Evolutionary conservation across 2,888 invertebrate species (phyloP).

Genomic region (Heliconius cydno): DNA sequence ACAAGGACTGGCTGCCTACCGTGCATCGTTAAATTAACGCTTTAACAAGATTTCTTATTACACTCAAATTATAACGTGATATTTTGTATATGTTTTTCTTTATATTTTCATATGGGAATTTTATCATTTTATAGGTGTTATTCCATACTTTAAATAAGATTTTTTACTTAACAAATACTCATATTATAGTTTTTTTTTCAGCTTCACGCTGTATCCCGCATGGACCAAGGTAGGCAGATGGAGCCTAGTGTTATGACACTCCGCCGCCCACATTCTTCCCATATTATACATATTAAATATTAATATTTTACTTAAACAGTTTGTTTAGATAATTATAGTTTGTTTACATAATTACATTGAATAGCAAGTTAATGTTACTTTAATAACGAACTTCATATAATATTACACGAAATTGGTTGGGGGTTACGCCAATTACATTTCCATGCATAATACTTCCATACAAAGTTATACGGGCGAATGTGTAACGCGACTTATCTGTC

Average conservation of each 20-base stretch:
- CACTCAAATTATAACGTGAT: conserved; percentile 40
- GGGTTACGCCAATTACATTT: conserved; percentile 68
- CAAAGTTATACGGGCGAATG: conserved; percentile 76
- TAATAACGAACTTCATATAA: conserved; percentile 49
- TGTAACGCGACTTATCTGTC: conserved; percentile 78
- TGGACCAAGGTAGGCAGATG: too few relatives aligned
- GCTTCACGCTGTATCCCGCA: too few relatives aligned
- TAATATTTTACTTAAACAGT: too few relatives aligned
- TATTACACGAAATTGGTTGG: conserved; percentile 64
- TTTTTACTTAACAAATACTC: neutral
- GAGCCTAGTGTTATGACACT: too few relatives aligned
- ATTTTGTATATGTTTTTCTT: neutral
- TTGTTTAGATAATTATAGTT: too few relatives aligned
- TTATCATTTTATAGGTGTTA: neutral
- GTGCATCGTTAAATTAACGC: conserved; percentile 68
- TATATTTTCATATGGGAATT: neutral
- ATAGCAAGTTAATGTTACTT: conserved; percentile 5
- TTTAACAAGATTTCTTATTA: conserved; percentile 61
- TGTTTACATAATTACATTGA: neutral
- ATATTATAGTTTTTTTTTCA: neutral
- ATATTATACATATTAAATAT: too few relatives aligned
- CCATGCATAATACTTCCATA: conserved; percentile 69
- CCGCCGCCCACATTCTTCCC: too few relatives aligned
- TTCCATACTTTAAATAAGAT: neutral
- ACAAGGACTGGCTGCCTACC: conserved; percentile 54